A percentile compares a stretch with the other conserved stretches of the same genome.
Evolutionary conservation across 2,797 vertebrate genomes (phyloP).

Genomic region (Acanthiza pusilla): DNA sequence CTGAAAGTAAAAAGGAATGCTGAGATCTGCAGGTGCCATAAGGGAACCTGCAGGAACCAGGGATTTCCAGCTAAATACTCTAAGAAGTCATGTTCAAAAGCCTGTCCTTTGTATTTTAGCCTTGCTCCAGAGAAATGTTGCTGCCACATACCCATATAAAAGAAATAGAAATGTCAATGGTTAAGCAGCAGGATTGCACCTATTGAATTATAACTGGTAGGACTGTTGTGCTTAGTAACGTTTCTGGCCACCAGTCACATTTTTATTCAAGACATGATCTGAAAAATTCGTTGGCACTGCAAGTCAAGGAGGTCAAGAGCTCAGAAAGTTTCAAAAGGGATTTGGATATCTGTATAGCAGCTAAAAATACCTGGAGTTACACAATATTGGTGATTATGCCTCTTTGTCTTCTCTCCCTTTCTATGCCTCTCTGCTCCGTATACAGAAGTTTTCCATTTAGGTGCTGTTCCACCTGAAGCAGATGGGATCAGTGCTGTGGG

Average conservation of each 20-base stretch:
- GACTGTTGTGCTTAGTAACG: neutral
- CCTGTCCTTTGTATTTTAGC: slow-evolving; percentile 11
- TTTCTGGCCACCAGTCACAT: neutral
- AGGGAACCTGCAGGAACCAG: too few relatives aligned
- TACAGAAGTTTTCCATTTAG: neutral
- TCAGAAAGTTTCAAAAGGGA: neutral
- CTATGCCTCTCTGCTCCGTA: fast-evolving
- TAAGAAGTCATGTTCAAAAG: neutral
- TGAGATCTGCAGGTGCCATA: neutral
- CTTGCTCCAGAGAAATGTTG: neutral
- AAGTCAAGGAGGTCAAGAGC: slow-evolving; percentile 17
- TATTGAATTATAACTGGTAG: neutral
- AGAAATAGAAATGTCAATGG: neutral
- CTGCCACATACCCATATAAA: neutral
- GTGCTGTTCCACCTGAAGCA: neutral
- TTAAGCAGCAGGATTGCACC: neutral
- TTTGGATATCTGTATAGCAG: neutral
- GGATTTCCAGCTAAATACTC: slow-evolving; percentile 12
- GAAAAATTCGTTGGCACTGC: neutral
- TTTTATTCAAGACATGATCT: neutral
- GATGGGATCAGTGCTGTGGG: neutral
- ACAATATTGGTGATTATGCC: neutral
- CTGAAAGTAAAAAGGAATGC: neutral
- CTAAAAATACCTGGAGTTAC: neutral
- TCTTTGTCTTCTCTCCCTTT: neutral